Evolutionary conservation across 2,888 invertebrate species (phyloP).

Genomic region (Caenorhabditis sp.): DNA sequence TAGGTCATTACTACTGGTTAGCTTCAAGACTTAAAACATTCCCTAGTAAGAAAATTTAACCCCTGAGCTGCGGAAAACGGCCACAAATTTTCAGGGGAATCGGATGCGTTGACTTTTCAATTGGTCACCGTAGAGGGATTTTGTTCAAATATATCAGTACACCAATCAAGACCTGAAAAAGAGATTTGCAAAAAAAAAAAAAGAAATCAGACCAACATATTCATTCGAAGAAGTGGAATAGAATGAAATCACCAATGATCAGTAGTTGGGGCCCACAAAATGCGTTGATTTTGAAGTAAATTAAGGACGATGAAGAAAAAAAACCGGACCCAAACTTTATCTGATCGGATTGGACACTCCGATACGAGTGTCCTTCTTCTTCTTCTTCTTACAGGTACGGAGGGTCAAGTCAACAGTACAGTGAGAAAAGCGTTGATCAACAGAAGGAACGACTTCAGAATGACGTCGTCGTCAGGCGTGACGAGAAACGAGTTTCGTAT

Average conservation of each 20-base stretch:
- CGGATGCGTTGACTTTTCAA: too few relatives aligned
- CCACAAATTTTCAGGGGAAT: too few relatives aligned
- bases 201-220: too few relatives aligned
- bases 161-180: too few relatives aligned
- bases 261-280: neutral
- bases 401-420: constrained; percentile 25
- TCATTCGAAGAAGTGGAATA: too few relatives aligned
- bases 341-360: constrained; percentile 11
- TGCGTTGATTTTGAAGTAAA: neutral
- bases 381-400: neutral
- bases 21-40: too few relatives aligned
- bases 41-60: too few relatives aligned
- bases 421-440: constrained; percentile 5
- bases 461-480: constrained; percentile 42
- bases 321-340: neutral
- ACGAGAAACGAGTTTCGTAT: constrained; percentile 27
- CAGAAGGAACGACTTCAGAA: constrained; percentile 17
- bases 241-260: neutral
- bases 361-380: constrained; percentile 12
- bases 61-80: too few relatives aligned
- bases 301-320: neutral
- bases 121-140: too few relatives aligned
- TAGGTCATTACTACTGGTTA: too few relatives aligned
- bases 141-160: too few relatives aligned
- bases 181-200: too few relatives aligned